Conservation (phyloP, 2,888 invertebrate species). For the Apamea monoglypha region DNA sequence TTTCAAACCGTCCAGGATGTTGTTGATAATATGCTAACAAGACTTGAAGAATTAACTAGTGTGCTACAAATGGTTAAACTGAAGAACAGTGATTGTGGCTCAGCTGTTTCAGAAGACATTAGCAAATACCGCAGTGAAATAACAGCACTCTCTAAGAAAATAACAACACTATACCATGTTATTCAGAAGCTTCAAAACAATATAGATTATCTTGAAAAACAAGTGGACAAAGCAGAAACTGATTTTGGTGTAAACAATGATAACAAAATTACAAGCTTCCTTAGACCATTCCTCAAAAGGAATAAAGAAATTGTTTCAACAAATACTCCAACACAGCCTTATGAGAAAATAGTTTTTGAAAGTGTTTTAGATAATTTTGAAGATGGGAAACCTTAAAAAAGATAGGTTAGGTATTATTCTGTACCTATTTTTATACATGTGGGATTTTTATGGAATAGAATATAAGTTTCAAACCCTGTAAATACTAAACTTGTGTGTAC, state of each 20-base stretch:
- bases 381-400: conserved; percentile 61
- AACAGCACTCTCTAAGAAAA: conserved; percentile 88
- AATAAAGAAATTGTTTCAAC: conserved; percentile 70
- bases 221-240: conserved; percentile 91
- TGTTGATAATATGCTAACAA: conserved; percentile 92
- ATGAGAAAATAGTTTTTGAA: conserved; percentile 70
- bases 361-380: conserved; percentile 83
- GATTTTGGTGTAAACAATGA: conserved; percentile 90
- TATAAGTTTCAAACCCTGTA: conserved; percentile 4
- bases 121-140: conserved; percentile 89
- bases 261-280: conserved; percentile 90
- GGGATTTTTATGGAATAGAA: background rate
- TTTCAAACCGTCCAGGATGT: conserved; percentile 91
- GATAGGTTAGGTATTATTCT: conserved; percentile 9
- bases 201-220: conserved; percentile 90
- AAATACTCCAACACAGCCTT: conserved; percentile 43
- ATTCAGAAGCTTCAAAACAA: conserved; percentile 87
- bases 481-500: conserved; percentile 14
- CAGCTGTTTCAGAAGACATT: conserved; percentile 88
- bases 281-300: conserved; percentile 91
- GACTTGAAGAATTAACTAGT: conserved; percentile 92
- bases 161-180: conserved; percentile 89
- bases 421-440: conserved; percentile 20
- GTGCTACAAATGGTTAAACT: conserved; percentile 90
- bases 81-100: conserved; percentile 85